These are phyloP conservation scores for Silvanus unidentatus DNA, from an alignment of 2,888 invertebrate species.

Conservation along the genomic window DNA sequence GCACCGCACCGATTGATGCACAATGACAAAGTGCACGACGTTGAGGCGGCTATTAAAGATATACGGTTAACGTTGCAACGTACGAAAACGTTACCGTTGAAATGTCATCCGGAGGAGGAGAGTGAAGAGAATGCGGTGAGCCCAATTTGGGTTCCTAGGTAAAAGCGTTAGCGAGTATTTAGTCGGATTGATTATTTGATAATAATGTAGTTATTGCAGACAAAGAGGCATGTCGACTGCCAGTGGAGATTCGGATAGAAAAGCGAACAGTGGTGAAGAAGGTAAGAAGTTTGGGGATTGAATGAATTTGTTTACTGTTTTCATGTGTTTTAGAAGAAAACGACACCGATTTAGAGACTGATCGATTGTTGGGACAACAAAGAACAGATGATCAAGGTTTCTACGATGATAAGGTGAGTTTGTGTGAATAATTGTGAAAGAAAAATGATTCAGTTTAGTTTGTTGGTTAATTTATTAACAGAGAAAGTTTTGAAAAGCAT, in stretches of 20 bases:
- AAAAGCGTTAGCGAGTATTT: slow-evolving; percentile 23
- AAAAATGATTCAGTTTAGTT: neutral
- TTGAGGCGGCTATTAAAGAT: slow-evolving; percentile 71
- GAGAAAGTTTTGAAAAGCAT: slow-evolving; percentile 20
- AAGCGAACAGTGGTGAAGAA: slow-evolving; percentile 62
- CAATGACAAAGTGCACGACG: slow-evolving; percentile 39
- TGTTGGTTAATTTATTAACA: neutral
- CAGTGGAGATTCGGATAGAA: slow-evolving; percentile 59
- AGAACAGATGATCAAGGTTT: slow-evolving; percentile 89
- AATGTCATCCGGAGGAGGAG: slow-evolving; percentile 43
- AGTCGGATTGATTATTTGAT: slow-evolving; percentile 15
- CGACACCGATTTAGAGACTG: slow-evolving; percentile 97
- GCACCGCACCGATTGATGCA: slow-evolving; percentile 60
- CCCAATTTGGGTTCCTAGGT: slow-evolving; percentile 68
- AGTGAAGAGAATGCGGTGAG: slow-evolving; percentile 51
- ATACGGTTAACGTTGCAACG: slow-evolving; percentile 74
- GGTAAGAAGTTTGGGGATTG: no score
- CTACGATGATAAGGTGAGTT: slow-evolving; percentile 79
- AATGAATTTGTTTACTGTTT: slow-evolving; percentile 1
- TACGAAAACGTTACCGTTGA: slow-evolving; percentile 59
- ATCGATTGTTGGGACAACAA: slow-evolving; percentile 89
- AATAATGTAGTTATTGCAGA: slow-evolving; percentile 41
- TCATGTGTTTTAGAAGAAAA: slow-evolving; percentile 64
- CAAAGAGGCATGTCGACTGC: slow-evolving; percentile 51
- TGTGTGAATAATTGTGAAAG: neutral